phyloP scores from a whole-genome alignment of 2,113 vertebrate genomes.

The Callipepla californica region DNA sequence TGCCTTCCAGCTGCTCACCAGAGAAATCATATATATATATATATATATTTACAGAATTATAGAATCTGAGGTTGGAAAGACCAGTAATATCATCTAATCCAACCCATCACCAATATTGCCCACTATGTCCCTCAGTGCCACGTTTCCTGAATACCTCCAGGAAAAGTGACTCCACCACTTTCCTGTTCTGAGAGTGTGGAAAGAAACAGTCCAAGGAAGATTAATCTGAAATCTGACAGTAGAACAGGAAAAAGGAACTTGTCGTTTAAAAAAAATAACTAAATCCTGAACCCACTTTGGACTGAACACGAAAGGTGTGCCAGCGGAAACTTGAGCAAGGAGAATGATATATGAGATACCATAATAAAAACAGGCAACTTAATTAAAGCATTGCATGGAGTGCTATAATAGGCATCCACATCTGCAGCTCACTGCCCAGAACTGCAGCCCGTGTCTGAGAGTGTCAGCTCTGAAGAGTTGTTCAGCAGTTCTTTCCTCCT shows the following conservation, averaged over 20 bases:
- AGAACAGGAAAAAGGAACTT: background rate
- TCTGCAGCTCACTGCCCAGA: background rate
- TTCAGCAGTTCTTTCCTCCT: background rate
- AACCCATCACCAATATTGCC: too few relatives aligned
- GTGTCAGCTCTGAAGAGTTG: background rate
- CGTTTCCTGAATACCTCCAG: too few relatives aligned
- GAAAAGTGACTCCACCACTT: too few relatives aligned
- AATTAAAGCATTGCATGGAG: background rate
- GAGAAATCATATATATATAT: background rate
- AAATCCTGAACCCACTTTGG: background rate
- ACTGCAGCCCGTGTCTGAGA: background rate
- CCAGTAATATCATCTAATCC: too few relatives aligned
- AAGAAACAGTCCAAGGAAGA: background rate
- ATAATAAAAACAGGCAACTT: background rate
- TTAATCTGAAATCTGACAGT: background rate
- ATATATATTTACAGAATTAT: background rate
- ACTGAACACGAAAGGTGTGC: background rate
- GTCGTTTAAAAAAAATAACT: background rate
- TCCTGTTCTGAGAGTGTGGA: too few relatives aligned
- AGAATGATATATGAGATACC: background rate
- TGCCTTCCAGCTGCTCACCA: background rate
- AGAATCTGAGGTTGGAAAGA: too few relatives aligned
- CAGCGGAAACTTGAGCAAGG: background rate
- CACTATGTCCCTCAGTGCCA: too few relatives aligned
- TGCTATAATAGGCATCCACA: background rate